Evolutionary conservation across 1,140 invertebrate genomes (phyloP).

Genomic region (Drosophila neocordata): DNA sequence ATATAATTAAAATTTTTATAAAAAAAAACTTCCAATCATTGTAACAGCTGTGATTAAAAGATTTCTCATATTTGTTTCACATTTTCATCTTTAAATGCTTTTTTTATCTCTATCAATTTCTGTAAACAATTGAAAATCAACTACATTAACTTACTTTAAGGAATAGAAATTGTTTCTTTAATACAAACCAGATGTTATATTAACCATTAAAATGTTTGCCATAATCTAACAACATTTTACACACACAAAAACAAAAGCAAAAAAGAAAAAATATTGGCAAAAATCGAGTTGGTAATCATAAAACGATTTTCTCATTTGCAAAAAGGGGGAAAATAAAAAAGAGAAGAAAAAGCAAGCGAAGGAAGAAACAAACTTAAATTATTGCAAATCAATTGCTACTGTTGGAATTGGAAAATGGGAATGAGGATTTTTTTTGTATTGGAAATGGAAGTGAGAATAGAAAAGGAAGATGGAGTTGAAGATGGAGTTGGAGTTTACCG

Average conservation of each 20-base stretch:
- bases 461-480: not conserved
- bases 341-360: not conserved
- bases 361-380: conserved; percentile 70
- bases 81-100: too few relatives aligned
- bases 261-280: conserved; percentile 2
- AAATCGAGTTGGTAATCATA: conserved; percentile 62
- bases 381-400: conserved; percentile 79
- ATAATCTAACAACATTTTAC: conserved; percentile 7
- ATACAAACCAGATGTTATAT: not conserved
- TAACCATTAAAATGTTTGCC: conserved; percentile 2
- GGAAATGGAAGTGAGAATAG: not conserved
- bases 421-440: not conserved
- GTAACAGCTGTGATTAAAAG: too few relatives aligned
- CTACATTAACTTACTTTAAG: too few relatives aligned
- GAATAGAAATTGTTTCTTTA: not conserved
- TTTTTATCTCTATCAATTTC: too few relatives aligned
- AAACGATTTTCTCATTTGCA: conserved; percentile 77
- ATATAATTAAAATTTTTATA: too few relatives aligned
- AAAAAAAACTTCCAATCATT: too few relatives aligned
- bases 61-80: too few relatives aligned
- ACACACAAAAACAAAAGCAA: conserved; percentile 22
- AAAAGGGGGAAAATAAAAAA: conserved; percentile 25
- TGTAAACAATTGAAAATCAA: too few relatives aligned
- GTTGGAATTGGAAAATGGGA: not conserved
- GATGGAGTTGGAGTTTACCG: conserved; percentile 17